Base-by-base conservation (phyloP, 2,797 vertebrate genomes). In the Cuniculus paca region DNA sequence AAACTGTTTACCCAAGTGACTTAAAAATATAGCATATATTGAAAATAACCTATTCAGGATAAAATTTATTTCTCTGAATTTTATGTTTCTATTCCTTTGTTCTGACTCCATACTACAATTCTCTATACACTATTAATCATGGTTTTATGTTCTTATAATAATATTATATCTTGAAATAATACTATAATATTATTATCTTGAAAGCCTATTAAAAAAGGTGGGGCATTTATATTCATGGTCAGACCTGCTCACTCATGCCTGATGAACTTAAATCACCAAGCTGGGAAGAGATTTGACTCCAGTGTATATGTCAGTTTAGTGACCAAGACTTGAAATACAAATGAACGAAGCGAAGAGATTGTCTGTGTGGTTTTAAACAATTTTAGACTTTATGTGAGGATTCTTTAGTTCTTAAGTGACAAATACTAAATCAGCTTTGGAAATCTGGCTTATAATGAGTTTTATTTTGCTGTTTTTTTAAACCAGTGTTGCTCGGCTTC, bases 141-240 rank as follows among this genome's bases (percentile, higher is more conserved):
- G 2, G 24, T n/a, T 82, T 86, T 70, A 4, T 65, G 31, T 50
- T 94, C 36, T 65, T 56, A 54, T 50, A 28, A 90, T n/a, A 63
- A 77, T 39, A 60, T 10, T n/a, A n/a, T 54, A 28, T 80, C 28
- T 91, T 94, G 86, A 86, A 93, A 88, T n/a, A n/a, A n/a, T n/a
- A n/a, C n/a, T n/a, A n/a, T n/a, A 28, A 90, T n/a, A 63, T 81
- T 39, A 60, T 10, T 54, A 28, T 80, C 28, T 91, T 94, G 86
- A 86, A 93, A 88, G 0, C 3, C 42, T 85, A 31, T 87, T 78
- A 87, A 20, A 56, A 75, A 88, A 61, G 28, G 7, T 45, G 26
- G 6, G 26, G 9, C 3, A 50, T 70, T 54, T 24, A 22, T 34
- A 36, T 80, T 58, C 4, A 4, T 36, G 58, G 42, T 75, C 26